These are phyloP conservation scores for Hirtodrosophila histrioides DNA, from an alignment of 2,888 invertebrate species.

Conservation along the genomic window DNA sequence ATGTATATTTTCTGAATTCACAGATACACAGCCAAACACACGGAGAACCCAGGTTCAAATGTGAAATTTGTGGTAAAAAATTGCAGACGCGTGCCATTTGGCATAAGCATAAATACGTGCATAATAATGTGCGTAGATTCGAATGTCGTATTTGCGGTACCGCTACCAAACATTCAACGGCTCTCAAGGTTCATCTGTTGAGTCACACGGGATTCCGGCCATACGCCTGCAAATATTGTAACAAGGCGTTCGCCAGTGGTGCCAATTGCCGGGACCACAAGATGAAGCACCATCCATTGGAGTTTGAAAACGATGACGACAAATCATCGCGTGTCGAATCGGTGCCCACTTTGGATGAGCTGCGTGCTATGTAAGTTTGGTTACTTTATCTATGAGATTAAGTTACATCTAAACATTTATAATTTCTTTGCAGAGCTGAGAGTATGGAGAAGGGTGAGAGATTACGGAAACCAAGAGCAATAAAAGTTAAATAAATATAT, in stretches of 20 bases:
- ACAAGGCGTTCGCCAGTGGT: conserved; percentile 82
- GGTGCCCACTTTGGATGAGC: conserved; percentile 82
- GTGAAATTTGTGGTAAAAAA: conserved; percentile 83
- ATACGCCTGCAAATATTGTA: conserved; percentile 83
- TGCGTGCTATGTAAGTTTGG: conserved; percentile 79
- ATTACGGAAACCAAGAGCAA: conserved; percentile 26
- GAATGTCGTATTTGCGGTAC: conserved; percentile 82
- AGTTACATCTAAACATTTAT: background rate
- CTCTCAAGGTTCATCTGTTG: conserved; percentile 82
- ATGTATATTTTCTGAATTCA: background rate
- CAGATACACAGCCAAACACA: conserved; percentile 84
- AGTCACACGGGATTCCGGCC: conserved; percentile 83
- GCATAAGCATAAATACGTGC: conserved; percentile 84
- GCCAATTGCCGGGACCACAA: conserved; percentile 84
- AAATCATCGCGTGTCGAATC: conserved; percentile 64
- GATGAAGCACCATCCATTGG: conserved; percentile 80
- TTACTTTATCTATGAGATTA: background rate
- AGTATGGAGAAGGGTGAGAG: conserved; percentile 39
- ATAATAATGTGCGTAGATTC: conserved; percentile 79
- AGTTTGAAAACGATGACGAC: conserved; percentile 65
- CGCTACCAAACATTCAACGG: conserved; percentile 82
- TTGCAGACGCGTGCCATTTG: conserved; percentile 84
- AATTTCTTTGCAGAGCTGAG: conserved; percentile 34
- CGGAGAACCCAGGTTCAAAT: conserved; percentile 83
- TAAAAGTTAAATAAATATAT: background rate